Evolutionary conservation across 2,888 invertebrate species (phyloP).

Genomic region (Allolobophora icterica): DNA sequence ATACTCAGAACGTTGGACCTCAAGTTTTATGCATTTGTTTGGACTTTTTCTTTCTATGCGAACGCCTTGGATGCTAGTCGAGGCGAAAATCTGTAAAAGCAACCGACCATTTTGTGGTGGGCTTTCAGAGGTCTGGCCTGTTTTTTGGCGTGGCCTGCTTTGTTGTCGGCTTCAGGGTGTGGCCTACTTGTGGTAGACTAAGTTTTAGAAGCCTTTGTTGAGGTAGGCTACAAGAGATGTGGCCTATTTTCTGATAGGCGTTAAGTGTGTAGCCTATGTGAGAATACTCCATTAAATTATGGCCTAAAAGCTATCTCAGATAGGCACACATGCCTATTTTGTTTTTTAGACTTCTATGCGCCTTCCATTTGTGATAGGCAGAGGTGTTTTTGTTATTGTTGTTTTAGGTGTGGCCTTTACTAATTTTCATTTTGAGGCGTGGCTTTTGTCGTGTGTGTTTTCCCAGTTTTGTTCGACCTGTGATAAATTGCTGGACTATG

Average conservation of each 20-base stretch:
- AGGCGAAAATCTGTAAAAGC: not conserved
- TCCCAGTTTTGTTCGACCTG: not conserved
- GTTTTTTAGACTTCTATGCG: no score
- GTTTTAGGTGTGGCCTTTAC: no score
- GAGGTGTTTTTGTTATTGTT: not conserved
- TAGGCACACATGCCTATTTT: no score
- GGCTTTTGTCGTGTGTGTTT: constrained; percentile 5
- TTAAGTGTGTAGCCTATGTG: no score
- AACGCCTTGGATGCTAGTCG: not conserved
- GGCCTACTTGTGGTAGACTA: no score
- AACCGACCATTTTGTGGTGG: not conserved
- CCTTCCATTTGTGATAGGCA: not conserved
- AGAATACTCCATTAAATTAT: no score
- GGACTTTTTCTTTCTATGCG: not conserved
- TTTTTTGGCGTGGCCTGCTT: no score
- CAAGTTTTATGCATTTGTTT: not conserved
- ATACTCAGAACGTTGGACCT: not conserved
- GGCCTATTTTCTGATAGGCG: no score
- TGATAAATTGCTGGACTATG: not conserved
- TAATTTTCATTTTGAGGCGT: no score
- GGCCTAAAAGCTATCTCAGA: no score
- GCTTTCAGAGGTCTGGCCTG: not conserved
- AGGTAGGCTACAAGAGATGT: no score
- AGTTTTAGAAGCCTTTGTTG: no score
- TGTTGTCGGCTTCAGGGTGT: not conserved